phyloP scores from a whole-genome alignment of 1,140 invertebrate species.

The Homalodisca vitripennis region DNA sequence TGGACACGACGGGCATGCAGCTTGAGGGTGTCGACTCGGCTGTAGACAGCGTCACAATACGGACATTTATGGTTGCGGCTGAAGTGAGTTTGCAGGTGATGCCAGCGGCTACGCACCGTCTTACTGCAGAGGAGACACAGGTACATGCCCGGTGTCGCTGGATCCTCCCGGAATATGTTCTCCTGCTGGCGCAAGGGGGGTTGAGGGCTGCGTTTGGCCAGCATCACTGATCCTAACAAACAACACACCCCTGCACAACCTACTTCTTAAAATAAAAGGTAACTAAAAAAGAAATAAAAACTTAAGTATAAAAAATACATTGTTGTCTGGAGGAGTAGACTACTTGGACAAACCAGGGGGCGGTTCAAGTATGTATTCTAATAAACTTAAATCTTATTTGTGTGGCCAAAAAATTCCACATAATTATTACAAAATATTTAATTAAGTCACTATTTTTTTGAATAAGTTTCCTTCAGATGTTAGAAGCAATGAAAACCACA shows the following conservation, averaged over 20 bases:
- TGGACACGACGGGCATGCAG: conserved; percentile 40
- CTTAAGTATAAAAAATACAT: too few species aligned
- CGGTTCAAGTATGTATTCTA: too few species aligned
- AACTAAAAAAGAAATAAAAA: too few species aligned
- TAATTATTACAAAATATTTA: too few species aligned
- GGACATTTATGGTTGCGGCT: conserved; percentile 75
- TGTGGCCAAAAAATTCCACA: too few species aligned
- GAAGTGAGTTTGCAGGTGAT: conserved; percentile 81
- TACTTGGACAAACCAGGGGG: too few species aligned
- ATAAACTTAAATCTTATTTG: too few species aligned
- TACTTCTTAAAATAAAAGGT: too few species aligned
- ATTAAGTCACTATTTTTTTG: too few species aligned
- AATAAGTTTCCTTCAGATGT: too few species aligned
- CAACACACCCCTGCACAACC: conserved; percentile 13
- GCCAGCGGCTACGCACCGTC: conserved; percentile 82
- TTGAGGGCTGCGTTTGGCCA: not conserved
- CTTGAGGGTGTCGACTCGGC: conserved; percentile 68
- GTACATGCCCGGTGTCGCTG: conserved; percentile 37
- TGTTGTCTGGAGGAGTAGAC: too few species aligned
- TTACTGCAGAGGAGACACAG: conserved; percentile 75
- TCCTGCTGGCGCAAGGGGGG: conserved; percentile 26
- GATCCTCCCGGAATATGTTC: conserved; percentile 39
- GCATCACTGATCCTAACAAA: conserved; percentile 3
- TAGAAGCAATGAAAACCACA: too few species aligned
- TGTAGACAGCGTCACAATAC: conserved; percentile 81